A percentile compares a stretch with the other conserved stretches of the same genome.
These are phyloP conservation scores for Yponomeuta sedellus DNA, from an alignment of 2,888 invertebrate species.

Conservation along the genomic window DNA sequence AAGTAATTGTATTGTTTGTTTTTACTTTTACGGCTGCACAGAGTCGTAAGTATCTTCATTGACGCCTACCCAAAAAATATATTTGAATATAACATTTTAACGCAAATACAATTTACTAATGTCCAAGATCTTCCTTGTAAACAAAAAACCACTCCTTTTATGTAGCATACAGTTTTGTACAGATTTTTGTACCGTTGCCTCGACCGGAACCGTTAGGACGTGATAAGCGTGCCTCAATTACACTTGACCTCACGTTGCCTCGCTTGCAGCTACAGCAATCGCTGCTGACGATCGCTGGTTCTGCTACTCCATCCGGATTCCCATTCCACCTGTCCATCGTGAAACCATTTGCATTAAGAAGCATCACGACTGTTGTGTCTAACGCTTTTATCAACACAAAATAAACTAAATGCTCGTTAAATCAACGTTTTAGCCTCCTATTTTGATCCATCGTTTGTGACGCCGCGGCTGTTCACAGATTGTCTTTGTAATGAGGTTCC, in stretches of 20 bases:
- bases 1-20: constrained; percentile 13
- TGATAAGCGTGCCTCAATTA: constrained; percentile 29
- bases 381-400: constrained; percentile 4
- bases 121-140: neutral
- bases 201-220: constrained; percentile 24
- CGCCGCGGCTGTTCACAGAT: constrained; percentile 3
- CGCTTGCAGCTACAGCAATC: constrained; percentile 25
- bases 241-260: constrained; percentile 31
- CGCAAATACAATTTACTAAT: no score
- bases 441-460: constrained; percentile 4
- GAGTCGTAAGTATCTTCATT: neutral
- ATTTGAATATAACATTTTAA: no score
- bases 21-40: neutral
- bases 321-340: constrained; percentile 9
- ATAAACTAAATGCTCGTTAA: constrained; percentile 9
- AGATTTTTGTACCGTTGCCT: constrained; percentile 16
- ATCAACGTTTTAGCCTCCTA: constrained; percentile 1
- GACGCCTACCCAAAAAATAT: neutral
- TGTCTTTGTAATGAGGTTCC: constrained; percentile 12
- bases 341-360: neutral
- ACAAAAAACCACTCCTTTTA: neutral
- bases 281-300: constrained; percentile 23
- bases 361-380: constrained; percentile 4
- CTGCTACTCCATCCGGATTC: neutral
- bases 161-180: neutral